Evolutionary conservation across 2,888 invertebrate genomes (phyloP), one percentile per base, ranked within the genome.

Genomic region (Arge pagana): DNA sequence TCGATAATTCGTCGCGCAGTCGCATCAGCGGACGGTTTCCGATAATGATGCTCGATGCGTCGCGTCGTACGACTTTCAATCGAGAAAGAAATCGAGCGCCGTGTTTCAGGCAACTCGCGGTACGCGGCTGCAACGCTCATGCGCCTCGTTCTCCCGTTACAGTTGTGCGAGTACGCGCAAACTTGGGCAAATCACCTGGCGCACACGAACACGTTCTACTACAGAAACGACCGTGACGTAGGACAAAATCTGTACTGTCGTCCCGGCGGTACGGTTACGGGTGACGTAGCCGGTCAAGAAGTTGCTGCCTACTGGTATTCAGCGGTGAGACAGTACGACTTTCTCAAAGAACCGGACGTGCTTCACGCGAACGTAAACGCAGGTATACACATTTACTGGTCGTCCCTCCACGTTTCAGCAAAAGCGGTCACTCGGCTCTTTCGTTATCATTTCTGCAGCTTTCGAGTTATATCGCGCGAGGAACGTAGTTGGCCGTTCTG

Each of bases 121-220:
- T n/a, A n/a, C n/a, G n/a, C n/a, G n/a, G 10, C 41, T 21, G 15
- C 16, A 2, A 40, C 16, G 7, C 16, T 11, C 16, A n/a, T 10
- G 45, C 43, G 48, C 53, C n/a, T n/a, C n/a, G n/a, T n/a, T n/a
- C 53, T 60, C 56, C 60, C 62, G 57, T 79, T 79, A 15, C 78
- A 90, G 89, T 74, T 90, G 33, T 90, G 90, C 70, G 85, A 87
- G 70, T 83, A 87, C 71, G 90, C 90, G 42, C 93, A 93, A 77
- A 87, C 88, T 31, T 93, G 92, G 92, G 93, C 93, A 4, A 92
- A 93, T 75, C 87, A 91, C 67, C 78, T 93, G 65, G 92, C 91
- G 8, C 88, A 89, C 72, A 88, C 87, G 3, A 88, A 90, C 71
- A 85, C 85, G 64, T 89, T 92, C 78, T 84, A 85, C 76, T 88